phyloP scores from a whole-genome alignment of 2,888 invertebrate species.

The Polylopha cassiicola region DNA sequence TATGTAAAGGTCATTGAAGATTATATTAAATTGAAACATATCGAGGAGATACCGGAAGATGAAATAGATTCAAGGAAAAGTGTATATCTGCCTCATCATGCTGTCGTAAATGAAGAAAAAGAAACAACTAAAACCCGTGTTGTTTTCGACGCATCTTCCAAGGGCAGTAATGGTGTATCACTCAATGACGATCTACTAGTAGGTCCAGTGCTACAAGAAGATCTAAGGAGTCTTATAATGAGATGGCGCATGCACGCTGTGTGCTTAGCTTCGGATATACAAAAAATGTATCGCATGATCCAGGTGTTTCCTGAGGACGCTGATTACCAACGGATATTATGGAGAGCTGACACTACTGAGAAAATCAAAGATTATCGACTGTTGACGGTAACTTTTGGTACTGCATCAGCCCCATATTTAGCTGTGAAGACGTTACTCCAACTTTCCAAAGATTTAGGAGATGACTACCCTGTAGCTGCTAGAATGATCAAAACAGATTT shows the following conservation, averaged over 20 bases:
- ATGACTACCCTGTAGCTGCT: conserved; percentile 10
- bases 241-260: conserved; percentile 28
- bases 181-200: conserved; percentile 30
- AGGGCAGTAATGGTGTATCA: conserved; percentile 16
- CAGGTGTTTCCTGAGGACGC: conserved; percentile 25
- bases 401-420: conserved; percentile 19
- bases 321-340: conserved; percentile 28
- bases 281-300: conserved; percentile 35
- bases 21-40: conserved; percentile 10
- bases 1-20: conserved; percentile 13
- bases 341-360: conserved; percentile 11
- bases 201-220: conserved; percentile 30
- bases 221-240: conserved; percentile 30
- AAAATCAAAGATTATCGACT: conserved; percentile 8
- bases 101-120: conserved; percentile 20
- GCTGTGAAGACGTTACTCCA: conserved; percentile 16
- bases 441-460: conserved; percentile 10
- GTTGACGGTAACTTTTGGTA: conserved; percentile 9
- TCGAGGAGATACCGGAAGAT: conserved; percentile 1
- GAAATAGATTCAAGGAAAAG: not conserved
- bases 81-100: conserved; percentile 23
- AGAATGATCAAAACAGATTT: conserved; percentile 1
- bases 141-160: conserved; percentile 22
- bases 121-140: conserved; percentile 21
- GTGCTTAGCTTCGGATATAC: conserved; percentile 29